Evolutionary conservation across 2,797 vertebrate species (phyloP), one percentile per base, ranked within the genome.

Genomic region (Gallirallus australis): DNA sequence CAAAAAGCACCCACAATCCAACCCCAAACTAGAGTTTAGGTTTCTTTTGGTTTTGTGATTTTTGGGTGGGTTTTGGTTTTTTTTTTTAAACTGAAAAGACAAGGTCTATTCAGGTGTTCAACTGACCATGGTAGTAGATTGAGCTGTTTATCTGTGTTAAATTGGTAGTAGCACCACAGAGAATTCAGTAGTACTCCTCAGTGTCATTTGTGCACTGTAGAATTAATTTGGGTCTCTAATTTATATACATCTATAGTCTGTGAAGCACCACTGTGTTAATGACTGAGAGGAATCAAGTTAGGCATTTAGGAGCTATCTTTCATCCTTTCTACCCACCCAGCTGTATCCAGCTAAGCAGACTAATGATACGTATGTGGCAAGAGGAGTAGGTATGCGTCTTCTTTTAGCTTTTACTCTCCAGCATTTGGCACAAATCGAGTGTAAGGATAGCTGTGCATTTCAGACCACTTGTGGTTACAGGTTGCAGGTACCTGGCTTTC

Each of bases 351-450:
- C 28, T 52, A 21, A n/a, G 16, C 4, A 11, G 20, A 27, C 35
- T 82, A 15, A n/a, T 15, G 3, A 20, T 30, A 12, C 1, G 0
- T 13, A 10, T 7, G 11, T 54, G 37, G 14, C 15, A 48, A 37
- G 14, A 15, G 64, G n/a, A 8, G 19, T 42, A 8, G 20, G 12
- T 45, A 5, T 40, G 19, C 27, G 16, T 71, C 61, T 60, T 16
- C 50, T 3, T 64, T 28, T 25, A 56, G 35, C 39, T 53, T 54
- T 89, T 81, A 37, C 24, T 48, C 6, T 27, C 39, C 4, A 0
- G 2, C 52, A 14, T 59, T 72, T 85, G 54, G 15, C 24, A n/a
- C 0, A 2, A 10, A 63, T 70, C 17, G 39, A 8, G 14, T 31
- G 15, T 80, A 60, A 52, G 31, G 25, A 31, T 20, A 69, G 56